Evolutionary conservation across 2,797 vertebrate species (phyloP), one percentile per base, ranked within the genome.

Genomic region (Hypotaenidia philippensis): DNA sequence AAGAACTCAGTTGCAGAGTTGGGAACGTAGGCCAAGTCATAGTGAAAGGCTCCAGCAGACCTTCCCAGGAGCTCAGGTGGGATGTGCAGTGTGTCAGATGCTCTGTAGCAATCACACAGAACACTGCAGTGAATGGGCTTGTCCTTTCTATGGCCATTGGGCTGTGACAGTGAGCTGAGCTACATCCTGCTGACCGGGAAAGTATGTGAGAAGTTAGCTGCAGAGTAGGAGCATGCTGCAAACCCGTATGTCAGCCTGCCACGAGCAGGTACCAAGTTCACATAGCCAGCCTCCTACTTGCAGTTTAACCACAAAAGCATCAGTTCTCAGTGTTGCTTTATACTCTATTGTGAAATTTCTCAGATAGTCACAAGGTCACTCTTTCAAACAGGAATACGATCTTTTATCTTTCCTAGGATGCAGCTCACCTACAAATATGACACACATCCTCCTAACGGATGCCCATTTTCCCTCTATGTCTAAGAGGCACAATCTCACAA

Each of bases 241-340:
- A 41, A 65, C 19, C 34, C 5, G 0, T 18, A 4, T 3, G 5
- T 8, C 61, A 55, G 8, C 27, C 25, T 59, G 59, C 66, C 12
- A 1, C 3, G 31, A 60, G n/a, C 52, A 75, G 76, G 27, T 56
- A 34, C 60, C 53, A 27, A 19, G 36, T 9, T 27, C 40, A 38
- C 12, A 34, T 5, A 52, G 31, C 50, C 55, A 50, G 2, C 2
- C 14, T 38, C 17, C 9, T 34, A 1, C 34, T 7, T 68, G 20
- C 56, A 85, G 29, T 45, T 77, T 44, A 55, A 44, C 25, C 25
- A 34, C 17, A 56, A 25, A 5, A 72, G 21, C 70, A 23, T 81
- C 8, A 19, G 69, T 81, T 87, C 60, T 74, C 87, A 20, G 3
- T 25, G 23, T 13, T 55, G 17, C 29, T 72, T 72, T 57, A 12